These are phyloP conservation scores for Geotria australis DNA, from an alignment of 2,797 vertebrate species.

Conservation along the genomic window DNA sequence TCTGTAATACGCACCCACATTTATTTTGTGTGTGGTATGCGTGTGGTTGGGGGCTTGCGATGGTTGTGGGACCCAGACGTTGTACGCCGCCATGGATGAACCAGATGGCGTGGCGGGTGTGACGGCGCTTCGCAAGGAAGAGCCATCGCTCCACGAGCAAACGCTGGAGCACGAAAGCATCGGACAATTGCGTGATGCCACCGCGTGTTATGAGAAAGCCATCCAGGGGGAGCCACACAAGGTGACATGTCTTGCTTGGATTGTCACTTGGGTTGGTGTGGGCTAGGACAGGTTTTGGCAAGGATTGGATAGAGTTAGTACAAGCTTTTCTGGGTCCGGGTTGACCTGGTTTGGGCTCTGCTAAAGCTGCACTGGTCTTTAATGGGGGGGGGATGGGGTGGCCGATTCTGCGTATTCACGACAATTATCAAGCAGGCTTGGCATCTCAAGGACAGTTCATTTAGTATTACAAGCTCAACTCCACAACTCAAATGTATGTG, in stretches of 20 bases:
- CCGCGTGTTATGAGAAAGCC: slow-evolving; percentile 77
- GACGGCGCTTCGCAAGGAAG: slow-evolving; percentile 62
- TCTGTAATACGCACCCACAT: too few species aligned
- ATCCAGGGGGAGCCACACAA: slow-evolving; percentile 85
- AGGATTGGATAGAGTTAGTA: too few species aligned
- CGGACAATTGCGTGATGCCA: slow-evolving; percentile 64
- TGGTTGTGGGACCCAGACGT: slow-evolving; percentile 9
- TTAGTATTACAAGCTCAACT: too few species aligned
- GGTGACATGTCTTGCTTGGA: slow-evolving; percentile 12
- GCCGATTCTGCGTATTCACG: too few species aligned
- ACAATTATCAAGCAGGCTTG: too few species aligned
- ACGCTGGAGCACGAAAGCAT: slow-evolving; percentile 92
- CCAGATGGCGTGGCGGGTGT: slow-evolving; percentile 83
- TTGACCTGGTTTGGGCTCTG: too few species aligned
- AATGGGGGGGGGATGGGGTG: too few species aligned
- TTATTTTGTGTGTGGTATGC: too few species aligned
- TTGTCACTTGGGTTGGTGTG: not conserved
- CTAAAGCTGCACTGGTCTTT: too few species aligned
- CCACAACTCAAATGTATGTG: too few species aligned
- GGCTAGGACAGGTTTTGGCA: not conserved
- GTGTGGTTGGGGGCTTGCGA: not conserved
- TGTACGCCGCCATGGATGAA: slow-evolving; percentile 91
- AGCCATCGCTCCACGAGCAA: slow-evolving; percentile 73
- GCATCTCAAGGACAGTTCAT: too few species aligned
- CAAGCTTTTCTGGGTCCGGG: too few species aligned